These are phyloP conservation scores for Alaudala cheleensis DNA, from an alignment of 2,113 vertebrate species.

Conservation along the genomic window DNA sequence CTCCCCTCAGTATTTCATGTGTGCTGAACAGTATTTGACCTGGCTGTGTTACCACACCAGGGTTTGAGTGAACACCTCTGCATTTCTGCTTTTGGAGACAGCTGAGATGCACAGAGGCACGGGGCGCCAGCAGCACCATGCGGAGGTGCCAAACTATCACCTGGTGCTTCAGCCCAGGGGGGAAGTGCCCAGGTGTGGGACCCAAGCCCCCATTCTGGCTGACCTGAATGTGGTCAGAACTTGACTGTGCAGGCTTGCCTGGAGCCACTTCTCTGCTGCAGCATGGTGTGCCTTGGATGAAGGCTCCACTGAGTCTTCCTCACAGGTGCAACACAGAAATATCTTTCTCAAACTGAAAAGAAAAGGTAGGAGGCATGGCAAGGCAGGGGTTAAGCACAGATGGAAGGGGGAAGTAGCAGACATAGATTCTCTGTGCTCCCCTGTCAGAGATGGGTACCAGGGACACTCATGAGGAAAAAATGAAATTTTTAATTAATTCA, in stretches of 20 bases:
- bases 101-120: rapidly evolving
- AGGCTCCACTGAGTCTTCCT: background rate
- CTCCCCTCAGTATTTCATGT: background rate
- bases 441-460: background rate
- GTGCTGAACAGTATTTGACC: background rate
- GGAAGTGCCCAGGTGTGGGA: background rate
- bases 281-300: rapidly evolving
- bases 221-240: too few relatives aligned
- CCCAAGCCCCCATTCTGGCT: rapidly evolving
- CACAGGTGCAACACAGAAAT: background rate
- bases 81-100: background rate
- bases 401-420: background rate
- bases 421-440: background rate
- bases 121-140: background rate
- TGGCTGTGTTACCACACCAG: rapidly evolving
- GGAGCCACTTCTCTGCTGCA: background rate
- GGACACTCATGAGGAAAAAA: background rate
- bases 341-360: background rate
- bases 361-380: background rate
- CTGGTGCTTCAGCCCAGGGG: background rate
- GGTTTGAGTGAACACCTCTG: background rate
- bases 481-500: background rate
- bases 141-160: background rate
- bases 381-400: background rate
- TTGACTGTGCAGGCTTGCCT: background rate